A percentile compares a stretch with the other conserved stretches of the same genome.
phyloP scores from a whole-genome alignment of 1,140 invertebrate species.

The Ladona fulva region DNA sequence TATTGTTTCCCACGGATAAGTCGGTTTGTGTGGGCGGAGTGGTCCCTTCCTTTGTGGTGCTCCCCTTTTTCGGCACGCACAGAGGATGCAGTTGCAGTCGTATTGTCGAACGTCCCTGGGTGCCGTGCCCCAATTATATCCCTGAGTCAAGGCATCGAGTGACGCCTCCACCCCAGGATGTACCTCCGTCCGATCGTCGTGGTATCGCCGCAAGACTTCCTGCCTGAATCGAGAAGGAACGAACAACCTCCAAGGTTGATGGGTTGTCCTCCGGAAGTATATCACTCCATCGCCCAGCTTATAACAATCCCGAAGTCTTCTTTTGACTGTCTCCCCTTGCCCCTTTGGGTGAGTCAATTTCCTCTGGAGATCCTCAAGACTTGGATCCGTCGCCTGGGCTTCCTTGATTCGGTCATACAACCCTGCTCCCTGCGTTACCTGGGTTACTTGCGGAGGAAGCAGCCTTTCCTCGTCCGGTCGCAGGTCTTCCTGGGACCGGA shows the following conservation, averaged over 20 bases:
- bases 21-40: conserved; percentile 11
- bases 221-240: conserved; percentile 13
- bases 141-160: conserved; percentile 16
- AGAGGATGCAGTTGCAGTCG: conserved; percentile 17
- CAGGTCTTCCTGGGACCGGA: neutral
- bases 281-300: neutral
- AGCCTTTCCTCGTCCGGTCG: neutral
- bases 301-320: neutral
- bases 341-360: neutral
- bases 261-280: neutral
- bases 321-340: neutral
- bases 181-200: conserved; percentile 22
- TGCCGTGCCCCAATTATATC: conserved; percentile 20
- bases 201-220: conserved; percentile 19
- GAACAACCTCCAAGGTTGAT: conserved; percentile 10
- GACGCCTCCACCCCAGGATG: conserved; percentile 26
- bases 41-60: neutral
- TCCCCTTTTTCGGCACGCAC: neutral
- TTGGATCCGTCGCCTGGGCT: neutral
- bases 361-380: neutral
- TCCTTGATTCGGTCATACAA: neutral
- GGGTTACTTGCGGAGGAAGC: neutral
- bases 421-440: neutral
- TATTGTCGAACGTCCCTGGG: conserved; percentile 15
- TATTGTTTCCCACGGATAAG: conserved; percentile 22